Conservation (phyloP, 2,888 invertebrate species). For the Smittia sp. region DNA sequence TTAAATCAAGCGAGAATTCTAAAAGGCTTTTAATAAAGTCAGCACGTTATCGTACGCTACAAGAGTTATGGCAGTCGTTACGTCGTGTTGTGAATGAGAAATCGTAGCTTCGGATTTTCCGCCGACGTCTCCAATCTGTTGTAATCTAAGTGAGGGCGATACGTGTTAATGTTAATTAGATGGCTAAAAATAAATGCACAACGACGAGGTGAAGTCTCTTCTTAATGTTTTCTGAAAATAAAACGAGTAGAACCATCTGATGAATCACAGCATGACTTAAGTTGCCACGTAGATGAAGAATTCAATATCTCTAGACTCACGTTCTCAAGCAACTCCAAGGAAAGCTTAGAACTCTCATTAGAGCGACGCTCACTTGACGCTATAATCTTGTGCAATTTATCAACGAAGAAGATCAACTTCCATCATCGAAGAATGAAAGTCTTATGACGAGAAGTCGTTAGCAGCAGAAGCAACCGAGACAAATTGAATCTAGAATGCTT, state of each 20-base stretch:
- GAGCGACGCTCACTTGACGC: slow-evolving; percentile 27
- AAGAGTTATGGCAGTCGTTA: background rate
- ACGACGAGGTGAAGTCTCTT: slow-evolving; percentile 14
- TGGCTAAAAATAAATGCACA: slow-evolving; percentile 21
- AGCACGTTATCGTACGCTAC: background rate
- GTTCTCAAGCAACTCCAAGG: background rate
- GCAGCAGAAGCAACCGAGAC: background rate
- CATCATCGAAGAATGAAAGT: slow-evolving; percentile 1
- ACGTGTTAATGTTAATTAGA: slow-evolving; percentile 30
- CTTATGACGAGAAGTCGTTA: slow-evolving; percentile 19
- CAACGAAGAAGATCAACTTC: slow-evolving; percentile 1
- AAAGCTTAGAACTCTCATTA: background rate
- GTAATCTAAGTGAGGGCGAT: slow-evolving; percentile 22
- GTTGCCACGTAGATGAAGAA: background rate
- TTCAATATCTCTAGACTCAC: background rate
- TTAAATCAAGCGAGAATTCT: background rate
- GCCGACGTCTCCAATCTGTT: background rate
- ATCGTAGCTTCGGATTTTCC: slow-evolving; percentile 10
- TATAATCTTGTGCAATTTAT: slow-evolving; percentile 37
- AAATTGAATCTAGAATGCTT: background rate
- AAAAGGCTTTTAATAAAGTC: slow-evolving; percentile 1
- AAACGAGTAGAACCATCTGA: slow-evolving; percentile 34
- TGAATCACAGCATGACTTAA: slow-evolving; percentile 31
- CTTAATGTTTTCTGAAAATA: slow-evolving; percentile 10
- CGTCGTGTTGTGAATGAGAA: slow-evolving; percentile 6